Conservation (phyloP, 2,797 vertebrate species). For the Harpagifer antarcticus region DNA sequence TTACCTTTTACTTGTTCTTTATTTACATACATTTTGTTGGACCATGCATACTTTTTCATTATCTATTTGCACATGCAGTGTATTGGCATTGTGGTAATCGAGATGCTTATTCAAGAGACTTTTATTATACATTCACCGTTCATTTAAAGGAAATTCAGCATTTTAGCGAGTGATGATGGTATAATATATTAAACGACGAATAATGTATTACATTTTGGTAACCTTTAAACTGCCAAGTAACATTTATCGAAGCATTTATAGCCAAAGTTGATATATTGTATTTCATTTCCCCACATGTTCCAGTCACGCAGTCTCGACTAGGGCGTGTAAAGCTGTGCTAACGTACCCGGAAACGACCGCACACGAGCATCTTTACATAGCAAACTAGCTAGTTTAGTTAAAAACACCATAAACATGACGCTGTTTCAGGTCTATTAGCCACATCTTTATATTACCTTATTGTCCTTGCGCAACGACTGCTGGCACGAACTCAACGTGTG, state of each 20-base stretch:
- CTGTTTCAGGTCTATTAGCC: background rate
- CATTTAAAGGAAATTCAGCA: background rate
- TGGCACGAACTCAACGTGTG: background rate
- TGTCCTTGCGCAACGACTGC: background rate
- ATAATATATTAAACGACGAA: background rate
- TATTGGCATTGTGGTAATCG: background rate
- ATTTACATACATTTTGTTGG: background rate
- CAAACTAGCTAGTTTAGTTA: background rate
- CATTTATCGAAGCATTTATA: background rate
- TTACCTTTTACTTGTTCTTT: background rate
- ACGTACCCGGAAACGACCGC: constrained; percentile 4
- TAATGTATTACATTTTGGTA: background rate
- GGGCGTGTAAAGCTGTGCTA: constrained; percentile 1
- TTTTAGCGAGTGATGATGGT: background rate
- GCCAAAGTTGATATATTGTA: background rate
- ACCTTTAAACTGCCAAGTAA: background rate
- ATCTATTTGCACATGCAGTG: background rate
- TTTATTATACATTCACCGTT: background rate
- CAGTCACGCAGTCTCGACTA: background rate
- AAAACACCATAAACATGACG: background rate
- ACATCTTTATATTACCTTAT: constrained; percentile 28
- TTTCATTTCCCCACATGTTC: background rate
- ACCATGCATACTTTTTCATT: background rate
- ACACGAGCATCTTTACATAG: background rate
- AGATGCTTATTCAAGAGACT: background rate